phyloP scores from a whole-genome alignment of 2,888 invertebrate genomes.

The Mythimna loreyi region DNA sequence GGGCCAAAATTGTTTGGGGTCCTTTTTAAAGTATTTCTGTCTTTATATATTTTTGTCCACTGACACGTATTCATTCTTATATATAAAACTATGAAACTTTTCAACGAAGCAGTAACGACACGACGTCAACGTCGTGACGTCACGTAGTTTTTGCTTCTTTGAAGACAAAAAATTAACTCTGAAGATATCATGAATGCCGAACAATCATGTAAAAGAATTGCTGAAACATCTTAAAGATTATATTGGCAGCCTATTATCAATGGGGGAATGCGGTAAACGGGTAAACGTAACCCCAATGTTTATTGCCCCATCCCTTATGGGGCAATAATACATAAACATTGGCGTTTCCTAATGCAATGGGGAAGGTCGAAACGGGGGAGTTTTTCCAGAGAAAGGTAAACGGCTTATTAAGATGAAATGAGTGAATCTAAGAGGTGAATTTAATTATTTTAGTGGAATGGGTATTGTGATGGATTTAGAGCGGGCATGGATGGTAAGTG shows the following conservation, averaged over 20 bases:
- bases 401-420: conserved; percentile 61
- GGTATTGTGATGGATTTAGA: conserved; percentile 13
- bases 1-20: no score
- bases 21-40: no score
- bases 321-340: conserved; percentile 49
- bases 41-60: no score
- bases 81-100: no score
- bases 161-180: background rate
- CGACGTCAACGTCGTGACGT: no score
- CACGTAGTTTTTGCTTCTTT: no score
- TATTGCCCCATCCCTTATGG: conserved; percentile 23
- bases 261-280: background rate
- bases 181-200: background rate
- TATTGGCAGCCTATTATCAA: conserved; percentile 4
- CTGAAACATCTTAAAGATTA: conserved; percentile 6
- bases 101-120: no score
- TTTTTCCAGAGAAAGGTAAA: conserved; percentile 48
- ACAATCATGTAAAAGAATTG: background rate
- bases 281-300: conserved; percentile 25
- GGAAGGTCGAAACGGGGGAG: conserved; percentile 24
- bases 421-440: conserved; percentile 34
- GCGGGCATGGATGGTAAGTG: conserved; percentile 1
- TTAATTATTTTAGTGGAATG: conserved; percentile 42
- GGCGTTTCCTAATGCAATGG: conserved; percentile 48
- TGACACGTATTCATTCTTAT: no score